A percentile compares a stretch with the other conserved stretches of the same genome.
These are phyloP conservation scores for Meta bourneti DNA, from an alignment of 2,888 invertebrate genomes.

Conservation along the genomic window DNA sequence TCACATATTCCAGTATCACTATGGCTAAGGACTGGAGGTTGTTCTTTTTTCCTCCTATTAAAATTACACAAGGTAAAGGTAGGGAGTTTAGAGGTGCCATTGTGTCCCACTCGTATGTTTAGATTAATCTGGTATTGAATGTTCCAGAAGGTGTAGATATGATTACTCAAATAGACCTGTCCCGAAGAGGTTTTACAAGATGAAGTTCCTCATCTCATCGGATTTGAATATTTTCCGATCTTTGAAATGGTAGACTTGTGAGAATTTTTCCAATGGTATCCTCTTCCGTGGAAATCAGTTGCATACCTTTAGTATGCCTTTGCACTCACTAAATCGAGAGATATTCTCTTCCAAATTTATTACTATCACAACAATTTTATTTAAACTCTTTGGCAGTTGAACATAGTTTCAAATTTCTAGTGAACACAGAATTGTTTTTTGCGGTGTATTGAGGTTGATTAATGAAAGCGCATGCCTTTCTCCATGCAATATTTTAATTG, in stretches of 20 bases:
- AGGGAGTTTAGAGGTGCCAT: conserved; percentile 11
- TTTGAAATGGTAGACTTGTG: conserved; percentile 1
- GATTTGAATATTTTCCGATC: background rate
- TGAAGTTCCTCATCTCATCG: background rate
- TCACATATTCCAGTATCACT: background rate
- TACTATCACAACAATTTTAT: too few species aligned
- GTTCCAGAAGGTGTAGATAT: background rate
- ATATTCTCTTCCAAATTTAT: too few species aligned
- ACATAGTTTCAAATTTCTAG: too few species aligned
- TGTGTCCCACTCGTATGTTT: background rate
- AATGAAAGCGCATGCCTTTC: too few species aligned
- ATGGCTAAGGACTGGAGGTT: background rate
- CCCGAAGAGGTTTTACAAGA: background rate
- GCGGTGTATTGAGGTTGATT: too few species aligned
- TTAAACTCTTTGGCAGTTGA: too few species aligned
- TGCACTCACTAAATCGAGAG: too few species aligned
- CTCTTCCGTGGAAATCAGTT: too few species aligned
- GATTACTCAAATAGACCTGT: background rate
- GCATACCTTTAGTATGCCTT: background rate
- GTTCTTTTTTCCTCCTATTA: conserved; percentile 12
- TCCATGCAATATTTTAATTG: too few species aligned
- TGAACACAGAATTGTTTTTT: too few species aligned
- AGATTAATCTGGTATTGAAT: conserved; percentile 11
- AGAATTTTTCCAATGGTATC: too few species aligned
- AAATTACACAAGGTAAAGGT: conserved; percentile 65